These are phyloP conservation scores for Dicaeum eximium DNA, from an alignment of 2,113 vertebrate genomes.

Conservation along the genomic window DNA sequence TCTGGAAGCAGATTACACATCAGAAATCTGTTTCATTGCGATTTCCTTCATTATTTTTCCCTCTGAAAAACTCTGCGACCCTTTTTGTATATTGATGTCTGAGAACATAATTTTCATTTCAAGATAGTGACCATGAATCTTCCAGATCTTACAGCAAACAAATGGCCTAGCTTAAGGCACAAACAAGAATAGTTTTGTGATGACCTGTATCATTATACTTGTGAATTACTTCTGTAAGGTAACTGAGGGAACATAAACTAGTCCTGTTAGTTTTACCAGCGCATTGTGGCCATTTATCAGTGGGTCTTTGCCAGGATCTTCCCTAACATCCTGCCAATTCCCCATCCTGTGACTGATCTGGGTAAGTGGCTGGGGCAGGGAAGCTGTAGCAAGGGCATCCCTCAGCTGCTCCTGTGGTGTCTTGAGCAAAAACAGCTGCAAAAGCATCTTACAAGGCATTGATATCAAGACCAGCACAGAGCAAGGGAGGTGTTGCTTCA, in stretches of 20 bases:
- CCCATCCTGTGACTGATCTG: background rate
- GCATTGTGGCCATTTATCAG: background rate
- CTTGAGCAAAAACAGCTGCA: background rate
- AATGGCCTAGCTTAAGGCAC: background rate
- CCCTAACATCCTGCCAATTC: rapidly evolving
- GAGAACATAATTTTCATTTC: background rate
- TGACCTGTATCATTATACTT: background rate
- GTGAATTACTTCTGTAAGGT: background rate
- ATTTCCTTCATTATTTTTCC: background rate
- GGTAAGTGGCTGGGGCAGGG: background rate
- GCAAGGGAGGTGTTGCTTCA: background rate
- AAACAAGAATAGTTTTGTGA: background rate
- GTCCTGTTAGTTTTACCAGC: background rate
- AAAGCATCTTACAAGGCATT: background rate
- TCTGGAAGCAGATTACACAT: background rate
- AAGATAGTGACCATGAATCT: background rate
- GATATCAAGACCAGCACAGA: background rate
- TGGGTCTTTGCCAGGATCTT: background rate
- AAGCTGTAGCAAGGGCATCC: background rate
- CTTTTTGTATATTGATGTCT: background rate
- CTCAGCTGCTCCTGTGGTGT: background rate
- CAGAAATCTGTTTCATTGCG: background rate
- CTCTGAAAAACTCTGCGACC: background rate
- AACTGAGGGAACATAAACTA: background rate
- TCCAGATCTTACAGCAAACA: background rate